phyloP scores from a whole-genome alignment of 37 sponge, comb jelly and placozoan genomes.

The Ianthella basta region DNA sequence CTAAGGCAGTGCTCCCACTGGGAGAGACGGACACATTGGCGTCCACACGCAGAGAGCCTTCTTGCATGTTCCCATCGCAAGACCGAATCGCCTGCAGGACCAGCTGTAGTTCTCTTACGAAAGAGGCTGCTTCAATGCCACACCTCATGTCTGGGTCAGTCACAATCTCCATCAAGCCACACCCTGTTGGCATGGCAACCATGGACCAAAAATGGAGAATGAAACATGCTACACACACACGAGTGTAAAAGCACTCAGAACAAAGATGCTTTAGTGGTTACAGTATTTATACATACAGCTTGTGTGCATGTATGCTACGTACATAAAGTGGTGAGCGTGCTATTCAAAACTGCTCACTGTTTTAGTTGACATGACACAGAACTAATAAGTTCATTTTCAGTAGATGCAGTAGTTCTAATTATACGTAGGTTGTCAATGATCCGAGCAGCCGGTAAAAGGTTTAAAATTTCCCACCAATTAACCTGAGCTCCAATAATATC shows the following conservation, averaged over 20 bases:
- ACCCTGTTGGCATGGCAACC: conserved; percentile 20
- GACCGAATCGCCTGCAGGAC: conserved; percentile 46
- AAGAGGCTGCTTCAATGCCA: conserved; percentile 62
- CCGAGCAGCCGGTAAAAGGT: no score
- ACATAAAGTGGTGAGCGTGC: no score
- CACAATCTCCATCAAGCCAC: conserved; percentile 82
- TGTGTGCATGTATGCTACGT: no score
- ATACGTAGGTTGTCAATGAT: no score
- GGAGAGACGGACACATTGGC: conserved; percentile 68
- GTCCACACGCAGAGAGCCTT: conserved; percentile 71
- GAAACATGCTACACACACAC: not conserved
- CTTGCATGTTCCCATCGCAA: conserved; percentile 63
- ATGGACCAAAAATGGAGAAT: not conserved
- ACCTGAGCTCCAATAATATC: no score
- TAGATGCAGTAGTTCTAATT: no score
- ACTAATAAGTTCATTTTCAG: no score
- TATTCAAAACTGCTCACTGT: no score
- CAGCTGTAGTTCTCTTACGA: conserved; percentile 55
- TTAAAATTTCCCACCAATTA: no score
- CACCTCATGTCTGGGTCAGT: conserved; percentile 52
- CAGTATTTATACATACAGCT: no score
- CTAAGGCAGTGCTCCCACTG: conserved; percentile 9
- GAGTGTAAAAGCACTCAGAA: not conserved
- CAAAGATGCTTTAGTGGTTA: no score
- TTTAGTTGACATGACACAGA: no score